These are phyloP conservation scores for Meandrusa payeni DNA, from an alignment of 2,888 invertebrate genomes.

Conservation along the genomic window DNA sequence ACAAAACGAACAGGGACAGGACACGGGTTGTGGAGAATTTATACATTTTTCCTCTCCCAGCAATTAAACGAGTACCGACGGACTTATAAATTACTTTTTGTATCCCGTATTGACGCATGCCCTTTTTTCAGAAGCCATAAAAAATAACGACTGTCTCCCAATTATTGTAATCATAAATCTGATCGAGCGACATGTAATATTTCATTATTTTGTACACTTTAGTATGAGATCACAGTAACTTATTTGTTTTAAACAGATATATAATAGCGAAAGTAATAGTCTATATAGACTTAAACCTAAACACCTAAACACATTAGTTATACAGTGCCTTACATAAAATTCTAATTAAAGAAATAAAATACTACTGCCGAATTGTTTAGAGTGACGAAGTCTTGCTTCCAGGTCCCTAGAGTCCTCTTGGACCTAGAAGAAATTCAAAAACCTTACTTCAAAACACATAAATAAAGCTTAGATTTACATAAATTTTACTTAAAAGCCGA, in stretches of 20 bases:
- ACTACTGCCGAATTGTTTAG: too few species aligned
- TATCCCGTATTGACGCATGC: slow-evolving; percentile 61
- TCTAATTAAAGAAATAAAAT: too few species aligned
- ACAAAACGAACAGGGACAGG: slow-evolving; percentile 54
- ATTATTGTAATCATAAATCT: slow-evolving; percentile 65
- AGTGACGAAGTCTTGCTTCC: too few species aligned
- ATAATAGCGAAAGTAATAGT: too few species aligned
- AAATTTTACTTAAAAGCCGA: too few species aligned
- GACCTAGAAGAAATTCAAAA: too few species aligned
- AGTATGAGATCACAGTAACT: not conserved
- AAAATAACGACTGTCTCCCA: slow-evolving; percentile 67
- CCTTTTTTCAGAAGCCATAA: slow-evolving; percentile 70
- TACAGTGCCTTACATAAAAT: too few species aligned
- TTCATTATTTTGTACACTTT: slow-evolving; percentile 40
- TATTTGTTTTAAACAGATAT: not conserved
- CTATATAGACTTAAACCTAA: too few species aligned
- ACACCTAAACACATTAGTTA: too few species aligned
- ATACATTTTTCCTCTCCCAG: slow-evolving; percentile 44
- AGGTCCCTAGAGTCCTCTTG: too few species aligned
- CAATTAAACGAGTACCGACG: slow-evolving; percentile 58
- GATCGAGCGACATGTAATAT: slow-evolving; percentile 42
- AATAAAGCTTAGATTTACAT: too few species aligned
- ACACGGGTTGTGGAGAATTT: slow-evolving; percentile 39
- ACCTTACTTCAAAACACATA: too few species aligned
- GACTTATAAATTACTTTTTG: slow-evolving; percentile 66